phyloP scores from a whole-genome alignment of 2,797 vertebrate genomes.

The Eurystomus glaucurus region DNA sequence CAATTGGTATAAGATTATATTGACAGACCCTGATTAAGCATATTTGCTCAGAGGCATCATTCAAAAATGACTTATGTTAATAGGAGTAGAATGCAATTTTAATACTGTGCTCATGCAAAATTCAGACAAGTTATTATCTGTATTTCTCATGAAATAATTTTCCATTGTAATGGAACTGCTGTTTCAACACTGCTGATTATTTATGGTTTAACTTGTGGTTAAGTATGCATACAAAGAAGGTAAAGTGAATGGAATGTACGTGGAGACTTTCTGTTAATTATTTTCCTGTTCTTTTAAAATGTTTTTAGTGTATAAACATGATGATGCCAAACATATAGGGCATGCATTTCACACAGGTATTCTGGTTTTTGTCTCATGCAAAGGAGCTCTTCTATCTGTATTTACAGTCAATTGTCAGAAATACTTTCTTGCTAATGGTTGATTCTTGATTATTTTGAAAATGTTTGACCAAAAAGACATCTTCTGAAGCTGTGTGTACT shows the following conservation, averaged over 20 bases:
- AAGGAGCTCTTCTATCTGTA: background rate
- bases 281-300: background rate
- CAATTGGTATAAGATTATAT: background rate
- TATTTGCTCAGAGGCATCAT: background rate
- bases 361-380: background rate
- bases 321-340: background rate
- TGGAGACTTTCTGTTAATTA: background rate
- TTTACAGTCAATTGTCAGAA: background rate
- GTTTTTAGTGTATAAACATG: background rate
- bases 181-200: background rate
- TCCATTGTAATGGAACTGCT: background rate
- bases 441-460: background rate
- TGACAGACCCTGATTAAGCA: background rate
- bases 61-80: background rate
- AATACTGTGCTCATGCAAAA: background rate
- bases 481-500: background rate
- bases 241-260: background rate
- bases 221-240: background rate
- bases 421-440: background rate
- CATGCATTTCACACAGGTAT: rapidly evolving
- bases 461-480: background rate
- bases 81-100: background rate
- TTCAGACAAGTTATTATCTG: background rate
- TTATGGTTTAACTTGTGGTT: background rate
- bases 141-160: background rate